Base-by-base conservation (phyloP, 2,113 vertebrate species). In the Nettapus auritus region DNA sequence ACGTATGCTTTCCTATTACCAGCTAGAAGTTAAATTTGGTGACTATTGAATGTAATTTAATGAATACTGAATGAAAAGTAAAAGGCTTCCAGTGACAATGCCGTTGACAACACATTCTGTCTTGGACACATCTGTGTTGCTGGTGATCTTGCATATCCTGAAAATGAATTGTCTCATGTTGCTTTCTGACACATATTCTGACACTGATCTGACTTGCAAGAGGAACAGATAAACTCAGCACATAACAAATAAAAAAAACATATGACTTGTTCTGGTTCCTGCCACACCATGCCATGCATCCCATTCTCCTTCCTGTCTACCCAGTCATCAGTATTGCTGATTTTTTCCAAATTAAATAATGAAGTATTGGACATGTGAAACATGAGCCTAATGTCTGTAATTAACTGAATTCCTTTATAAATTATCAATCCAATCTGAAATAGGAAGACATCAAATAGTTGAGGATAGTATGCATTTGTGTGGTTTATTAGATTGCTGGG, bases 341-440 rank as follows among this genome's bases (percentile, higher is more conserved):
- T 80, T 64, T 91, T 36, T 88, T 86, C 55, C 55, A 63, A 78
- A 88, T 86, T 83, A 91, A 82, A 46, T 88, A 86, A 74, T 63
- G 56, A 94, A 7, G 3, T 38, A 88, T 70, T 63, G 78, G 76
- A 86, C 64, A 81, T 42, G 46, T 67, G 83, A 86, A 93, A 68
- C 22, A 63, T 1, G 6, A 88, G 9, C 22, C 25, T 83, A 63
- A 40, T 36, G 19, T 70, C 60, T 86, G 55, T 55, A 92, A 83
- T 83, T 70, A 93, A 77, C 59, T 74, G 50, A 70, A 92, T 38
- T 81, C n/a, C 68, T 81, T 81, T 78, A 92, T 78, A 83, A 92
- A 95, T 86, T 92, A 83, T 84, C 74, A 52, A 90, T 70, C 19
- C 66, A 11, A 17, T 88, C 76, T 90, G 42, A 88, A 88, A 60